Base-by-base conservation (phyloP, 2,888 invertebrate genomes). In the Cryptocheilus praepositus region DNA sequence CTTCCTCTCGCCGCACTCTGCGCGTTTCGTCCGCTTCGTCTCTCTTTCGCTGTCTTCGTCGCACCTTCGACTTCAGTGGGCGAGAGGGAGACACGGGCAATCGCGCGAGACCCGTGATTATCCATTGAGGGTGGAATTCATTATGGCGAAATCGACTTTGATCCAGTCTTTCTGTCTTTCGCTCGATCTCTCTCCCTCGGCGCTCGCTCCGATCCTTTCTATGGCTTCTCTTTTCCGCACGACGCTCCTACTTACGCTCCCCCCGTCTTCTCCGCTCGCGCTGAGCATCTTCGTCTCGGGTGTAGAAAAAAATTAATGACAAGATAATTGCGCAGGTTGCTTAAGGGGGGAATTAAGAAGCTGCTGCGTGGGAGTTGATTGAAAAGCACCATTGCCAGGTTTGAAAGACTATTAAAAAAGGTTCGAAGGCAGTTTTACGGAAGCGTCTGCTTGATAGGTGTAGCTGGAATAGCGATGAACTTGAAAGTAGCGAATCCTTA, bases 71-170 rank as follows among this genome's bases (percentile, higher is more conserved):
- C 60, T 36, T 46, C 64, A 71, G 58, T 56, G 67, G 60, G 70
- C 74, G 69, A 68, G 64, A 66, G 60, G 67, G 61, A 72, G 74
- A 71, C 67, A 66, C 61, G 77, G 70, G 64, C 71, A 71, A 79
- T 74, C 73, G 71, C 75, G 72, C 78, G 71, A 80, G 81, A 70
- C 78, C 80, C 70, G 81, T 86, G 81, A 86, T 86, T 85, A 85
- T 84, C 82, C 76, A 74, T 84, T 82, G 85, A 85, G 85, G 85
- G 85, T 85, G 86, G 86, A 85, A 85, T 86, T 85, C 85, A 84
- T 85, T 85, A 86, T 78, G 75, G 74, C 74, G 79, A 83, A 81
- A 82, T 84, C 79, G 82, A 75, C 79, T 76, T 71, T 63, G 76
- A 78, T 81, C 73, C 74, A 36, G 63, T 58, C 52, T 54, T 56